Percentiles rank a stretch among this genome's conserved stretches.
These are phyloP conservation scores for Zhengitettix transpicula DNA, from an alignment of 2,888 invertebrate genomes.

Conservation along the genomic window DNA sequence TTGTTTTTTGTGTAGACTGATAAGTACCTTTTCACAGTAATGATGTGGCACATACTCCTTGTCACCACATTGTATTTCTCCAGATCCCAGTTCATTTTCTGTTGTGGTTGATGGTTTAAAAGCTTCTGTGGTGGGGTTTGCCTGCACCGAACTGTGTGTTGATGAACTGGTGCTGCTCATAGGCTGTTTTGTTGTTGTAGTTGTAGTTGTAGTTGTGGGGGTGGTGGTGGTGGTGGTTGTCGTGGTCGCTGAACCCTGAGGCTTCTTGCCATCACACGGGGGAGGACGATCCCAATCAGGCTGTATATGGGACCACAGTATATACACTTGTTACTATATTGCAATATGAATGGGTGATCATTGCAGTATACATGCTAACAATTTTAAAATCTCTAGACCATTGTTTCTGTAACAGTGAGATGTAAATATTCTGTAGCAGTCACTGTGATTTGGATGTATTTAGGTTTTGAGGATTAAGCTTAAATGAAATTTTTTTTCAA, in stretches of 20 bases:
- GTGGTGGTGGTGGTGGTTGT: conserved; percentile 6
- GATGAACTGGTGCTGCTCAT: background rate
- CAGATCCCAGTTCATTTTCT: too few species aligned
- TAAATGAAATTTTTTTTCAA: too few species aligned
- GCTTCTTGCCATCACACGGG: conserved; percentile 20
- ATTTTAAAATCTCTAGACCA: too few species aligned
- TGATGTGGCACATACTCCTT: background rate
- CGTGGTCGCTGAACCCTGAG: conserved; percentile 16
- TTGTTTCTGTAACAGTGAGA: too few species aligned
- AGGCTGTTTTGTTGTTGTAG: conserved; percentile 1
- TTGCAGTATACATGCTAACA: too few species aligned
- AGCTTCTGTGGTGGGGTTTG: background rate
- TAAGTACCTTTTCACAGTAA: background rate
- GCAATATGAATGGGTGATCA: background rate
- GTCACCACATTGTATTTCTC: background rate
- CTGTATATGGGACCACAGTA: conserved; percentile 2
- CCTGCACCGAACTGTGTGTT: conserved; percentile 5
- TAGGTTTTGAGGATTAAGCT: too few species aligned
- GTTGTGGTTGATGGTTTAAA: background rate
- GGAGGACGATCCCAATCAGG: conserved; percentile 54
- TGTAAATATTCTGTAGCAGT: too few species aligned
- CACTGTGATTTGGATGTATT: too few species aligned
- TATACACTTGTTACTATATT: background rate
- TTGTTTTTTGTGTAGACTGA: too few species aligned
- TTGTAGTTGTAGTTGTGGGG: conserved; percentile 6